Percentiles rank a stretch among this genome's conserved stretches.
These are phyloP conservation scores for Amphiprion percula DNA, from an alignment of 2,113 vertebrate genomes.

Conservation along the genomic window DNA sequence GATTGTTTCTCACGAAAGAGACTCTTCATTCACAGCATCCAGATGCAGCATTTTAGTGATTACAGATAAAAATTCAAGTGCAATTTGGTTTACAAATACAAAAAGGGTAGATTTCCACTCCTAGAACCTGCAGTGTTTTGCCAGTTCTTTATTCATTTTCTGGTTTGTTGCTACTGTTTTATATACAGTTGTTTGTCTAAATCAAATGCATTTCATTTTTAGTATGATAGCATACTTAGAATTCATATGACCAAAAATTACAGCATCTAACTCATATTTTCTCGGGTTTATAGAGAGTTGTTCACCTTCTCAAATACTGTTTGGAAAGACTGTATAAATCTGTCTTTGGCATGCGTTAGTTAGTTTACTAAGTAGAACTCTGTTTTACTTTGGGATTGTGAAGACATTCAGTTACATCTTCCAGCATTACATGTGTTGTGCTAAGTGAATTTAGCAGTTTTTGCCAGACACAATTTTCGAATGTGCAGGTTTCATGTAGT, in stretches of 20 bases:
- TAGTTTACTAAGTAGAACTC: neutral
- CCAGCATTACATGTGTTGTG: conserved; percentile 5
- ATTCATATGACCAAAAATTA: no score
- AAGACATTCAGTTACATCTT: conserved; percentile 1
- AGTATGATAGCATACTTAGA: no score
- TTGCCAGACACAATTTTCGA: neutral
- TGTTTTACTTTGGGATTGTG: neutral
- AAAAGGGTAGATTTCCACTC: no score
- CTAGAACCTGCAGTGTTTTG: no score
- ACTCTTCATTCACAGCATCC: neutral
- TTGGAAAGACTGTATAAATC: conserved; percentile 11
- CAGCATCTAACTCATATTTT: no score
- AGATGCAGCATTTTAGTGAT: neutral
- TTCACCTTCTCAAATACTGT: conserved; percentile 29
- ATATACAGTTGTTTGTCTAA: neutral
- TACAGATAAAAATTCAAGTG: neutral
- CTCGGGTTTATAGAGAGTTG: no score
- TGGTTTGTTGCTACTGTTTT: no score
- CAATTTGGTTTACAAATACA: no score
- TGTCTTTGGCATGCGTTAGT: neutral
- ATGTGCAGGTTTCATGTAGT: neutral
- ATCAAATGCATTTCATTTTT: neutral
- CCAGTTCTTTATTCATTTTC: no score
- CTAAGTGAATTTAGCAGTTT: neutral
- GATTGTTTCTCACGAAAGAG: neutral